Evolutionary conservation across 2,888 invertebrate species (phyloP).

Genomic region (Yponomeuta sedellus): DNA sequence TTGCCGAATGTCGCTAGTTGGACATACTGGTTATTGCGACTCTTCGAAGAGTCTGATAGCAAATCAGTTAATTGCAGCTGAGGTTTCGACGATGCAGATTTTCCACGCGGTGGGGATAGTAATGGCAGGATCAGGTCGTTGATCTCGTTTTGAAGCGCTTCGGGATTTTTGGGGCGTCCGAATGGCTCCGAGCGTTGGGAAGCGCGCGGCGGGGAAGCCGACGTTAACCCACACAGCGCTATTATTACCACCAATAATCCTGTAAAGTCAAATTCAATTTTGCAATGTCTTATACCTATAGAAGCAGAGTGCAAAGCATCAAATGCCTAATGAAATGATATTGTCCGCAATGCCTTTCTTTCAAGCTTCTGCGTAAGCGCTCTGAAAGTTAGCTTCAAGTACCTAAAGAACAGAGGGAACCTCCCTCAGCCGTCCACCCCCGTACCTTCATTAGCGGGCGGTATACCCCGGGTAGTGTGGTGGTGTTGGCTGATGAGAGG

Average conservation of each 20-base stretch:
- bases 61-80: neutral
- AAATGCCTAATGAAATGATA: too few species aligned
- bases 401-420: neutral
- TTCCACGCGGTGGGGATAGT: neutral
- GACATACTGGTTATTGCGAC: neutral
- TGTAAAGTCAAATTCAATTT: neutral
- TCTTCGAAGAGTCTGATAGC: neutral
- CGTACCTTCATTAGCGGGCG: neutral
- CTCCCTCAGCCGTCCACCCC: neutral
- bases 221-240: neutral
- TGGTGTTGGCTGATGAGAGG: conserved; percentile 1
- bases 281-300: neutral
- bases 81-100: neutral
- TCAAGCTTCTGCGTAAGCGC: neutral
- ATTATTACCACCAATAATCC: neutral
- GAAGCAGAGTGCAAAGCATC: too few species aligned
- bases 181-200: neutral
- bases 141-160: neutral
- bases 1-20: neutral
- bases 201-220: neutral
- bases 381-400: neutral
- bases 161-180: neutral
- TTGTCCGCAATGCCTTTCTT: too few species aligned
- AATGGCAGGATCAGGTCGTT: neutral
- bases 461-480: neutral